Conservation (phyloP, 2,797 vertebrate genomes). For the Dendrocincla fuliginosa region DNA sequence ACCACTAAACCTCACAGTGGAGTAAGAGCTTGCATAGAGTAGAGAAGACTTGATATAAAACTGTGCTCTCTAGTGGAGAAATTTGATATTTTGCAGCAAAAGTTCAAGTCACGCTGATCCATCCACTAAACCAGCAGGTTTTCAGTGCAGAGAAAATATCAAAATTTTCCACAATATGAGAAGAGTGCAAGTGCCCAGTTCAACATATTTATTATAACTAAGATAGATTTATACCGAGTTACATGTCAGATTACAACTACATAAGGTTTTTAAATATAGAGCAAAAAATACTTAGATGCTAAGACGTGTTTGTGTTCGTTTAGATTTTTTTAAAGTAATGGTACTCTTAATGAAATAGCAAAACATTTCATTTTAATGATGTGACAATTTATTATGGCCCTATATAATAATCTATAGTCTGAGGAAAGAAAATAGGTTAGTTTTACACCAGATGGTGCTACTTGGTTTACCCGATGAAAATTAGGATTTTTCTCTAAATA, state of each 20-base stretch:
- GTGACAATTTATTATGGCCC: background rate
- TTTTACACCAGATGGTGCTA: background rate
- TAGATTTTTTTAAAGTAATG: background rate
- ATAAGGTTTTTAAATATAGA: background rate
- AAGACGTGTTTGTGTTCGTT: background rate
- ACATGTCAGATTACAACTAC: background rate
- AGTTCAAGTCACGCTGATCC: background rate
- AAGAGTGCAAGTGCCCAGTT: background rate
- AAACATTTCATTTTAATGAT: background rate
- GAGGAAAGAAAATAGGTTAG: background rate
- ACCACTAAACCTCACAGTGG: background rate
- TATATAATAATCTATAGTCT: background rate
- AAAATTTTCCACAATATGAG: background rate
- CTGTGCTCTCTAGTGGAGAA: slow-evolving; percentile 33
- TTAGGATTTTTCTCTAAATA: background rate
- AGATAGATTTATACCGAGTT: background rate
- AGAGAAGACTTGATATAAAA: background rate
- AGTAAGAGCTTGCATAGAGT: background rate
- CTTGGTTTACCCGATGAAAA: background rate
- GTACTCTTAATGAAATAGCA: background rate
- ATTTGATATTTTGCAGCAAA: background rate
- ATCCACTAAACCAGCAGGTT: background rate
- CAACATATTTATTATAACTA: slow-evolving; percentile 24
- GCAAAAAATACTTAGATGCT: background rate
- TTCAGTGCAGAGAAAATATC: background rate